Percentiles rank a stretch among this genome's conserved stretches.
Evolutionary conservation across 2,797 vertebrate species (phyloP).

Genomic region (Tokudaia muenninki): DNA sequence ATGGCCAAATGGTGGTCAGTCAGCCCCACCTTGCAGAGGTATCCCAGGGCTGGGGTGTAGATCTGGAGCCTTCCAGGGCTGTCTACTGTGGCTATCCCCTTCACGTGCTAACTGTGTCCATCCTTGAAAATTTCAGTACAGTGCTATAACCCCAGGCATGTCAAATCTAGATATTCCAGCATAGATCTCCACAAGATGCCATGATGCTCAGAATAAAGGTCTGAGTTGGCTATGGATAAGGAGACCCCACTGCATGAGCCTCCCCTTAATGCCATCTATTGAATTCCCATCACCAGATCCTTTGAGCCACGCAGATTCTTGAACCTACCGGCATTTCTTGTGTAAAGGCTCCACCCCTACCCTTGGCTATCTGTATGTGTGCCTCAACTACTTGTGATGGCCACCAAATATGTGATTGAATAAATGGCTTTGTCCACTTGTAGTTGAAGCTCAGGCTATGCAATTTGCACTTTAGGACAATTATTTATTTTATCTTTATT

Average conservation of each 20-base stretch:
- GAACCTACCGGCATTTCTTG: fast-evolving
- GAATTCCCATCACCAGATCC: not conserved
- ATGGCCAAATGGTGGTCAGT: not conserved
- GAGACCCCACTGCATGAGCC: not conserved
- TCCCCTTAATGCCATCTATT: not conserved
- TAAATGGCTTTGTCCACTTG: too few species aligned
- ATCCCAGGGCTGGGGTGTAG: not conserved
- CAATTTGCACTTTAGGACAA: not conserved
- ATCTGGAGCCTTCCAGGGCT: not conserved
- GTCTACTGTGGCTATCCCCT: not conserved
- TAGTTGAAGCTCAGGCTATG: not conserved
- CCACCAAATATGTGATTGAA: not conserved
- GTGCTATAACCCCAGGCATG: not conserved
- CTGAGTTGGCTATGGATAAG: not conserved
- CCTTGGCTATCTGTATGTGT: too few species aligned
- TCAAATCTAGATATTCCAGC: not conserved
- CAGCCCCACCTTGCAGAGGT: not conserved
- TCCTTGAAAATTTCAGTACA: not conserved
- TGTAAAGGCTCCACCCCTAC: not conserved
- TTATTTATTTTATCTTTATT: not conserved
- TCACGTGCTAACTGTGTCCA: not conserved
- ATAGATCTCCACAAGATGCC: too few species aligned
- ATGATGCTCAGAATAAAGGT: not conserved
- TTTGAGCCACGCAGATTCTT: not conserved
- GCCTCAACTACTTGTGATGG: not conserved